Evolutionary conservation across 92 coral and sea anemone genomes (phyloP).

Genomic region (Parazoanthus atlanticus): DNA sequence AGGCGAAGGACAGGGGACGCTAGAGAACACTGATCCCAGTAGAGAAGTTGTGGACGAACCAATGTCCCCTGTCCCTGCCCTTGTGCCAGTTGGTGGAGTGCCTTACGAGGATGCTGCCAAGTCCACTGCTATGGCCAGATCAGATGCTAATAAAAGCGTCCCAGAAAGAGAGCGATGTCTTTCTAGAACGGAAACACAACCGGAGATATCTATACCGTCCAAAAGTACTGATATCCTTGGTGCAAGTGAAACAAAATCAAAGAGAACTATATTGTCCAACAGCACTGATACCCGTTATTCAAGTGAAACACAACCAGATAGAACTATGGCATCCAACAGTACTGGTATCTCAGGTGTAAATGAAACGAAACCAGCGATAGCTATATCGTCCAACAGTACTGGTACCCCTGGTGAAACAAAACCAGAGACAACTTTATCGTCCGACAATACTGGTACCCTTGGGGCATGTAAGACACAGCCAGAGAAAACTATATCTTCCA

Average conservation of each 20-base stretch:
- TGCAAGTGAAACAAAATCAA: not conserved
- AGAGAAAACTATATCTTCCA: not conserved
- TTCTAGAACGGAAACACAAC: not conserved
- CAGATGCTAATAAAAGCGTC: not conserved
- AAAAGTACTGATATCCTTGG: not conserved
- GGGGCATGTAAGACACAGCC: not conserved
- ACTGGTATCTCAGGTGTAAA: not conserved
- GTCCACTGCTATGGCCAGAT: not conserved
- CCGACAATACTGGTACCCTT: not conserved
- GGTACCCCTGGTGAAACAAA: not conserved
- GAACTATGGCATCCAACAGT: not conserved
- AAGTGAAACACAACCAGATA: not conserved
- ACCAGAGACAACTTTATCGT: slow-evolving; percentile 5
- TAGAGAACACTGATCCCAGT: not conserved
- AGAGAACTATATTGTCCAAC: not conserved
- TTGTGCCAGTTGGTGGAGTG: slow-evolving; percentile 32
- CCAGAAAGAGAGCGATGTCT: not conserved
- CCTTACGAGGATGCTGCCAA: slow-evolving; percentile 29
- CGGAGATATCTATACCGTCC: not conserved
- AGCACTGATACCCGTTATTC: not conserved
- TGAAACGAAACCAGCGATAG: not conserved
- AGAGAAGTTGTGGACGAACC: slow-evolving; percentile 20
- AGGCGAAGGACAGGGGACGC: not conserved
- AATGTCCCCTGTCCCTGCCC: slow-evolving; percentile 43
- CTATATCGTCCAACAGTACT: not conserved